Base-by-base conservation (phyloP, 2,797 vertebrate species). In the Poecilia picta region DNA sequence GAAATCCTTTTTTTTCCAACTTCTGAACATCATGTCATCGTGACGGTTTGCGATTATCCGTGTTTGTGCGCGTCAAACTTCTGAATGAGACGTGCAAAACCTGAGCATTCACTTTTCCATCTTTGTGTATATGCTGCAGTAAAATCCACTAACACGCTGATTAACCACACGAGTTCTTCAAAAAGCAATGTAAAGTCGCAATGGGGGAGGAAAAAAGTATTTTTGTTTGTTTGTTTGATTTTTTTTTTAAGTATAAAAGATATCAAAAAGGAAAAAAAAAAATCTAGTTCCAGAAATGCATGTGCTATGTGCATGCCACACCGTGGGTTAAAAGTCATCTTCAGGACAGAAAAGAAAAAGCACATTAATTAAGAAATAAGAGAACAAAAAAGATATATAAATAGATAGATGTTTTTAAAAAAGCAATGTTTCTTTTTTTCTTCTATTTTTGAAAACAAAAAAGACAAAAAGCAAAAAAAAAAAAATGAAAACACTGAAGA, bases 301-400 rank as follows among this genome's bases (percentile, higher is more conserved):
- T 96, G 96, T 96, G 95, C 96, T 94, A 96, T 96, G 95, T 96
- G 96, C 96, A 96, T 96, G 96, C 95, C 95, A 95, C 94, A 95
- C 95, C 93, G 93, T 96, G 95, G 95, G 93, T 95, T 94, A 94
- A 95, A 93, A 93, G 95, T 96, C 94, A 96, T 95, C 95, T 96
- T 95, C 96, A 96, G 95, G 94, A 96, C 94, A 94, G 92, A 93
- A 95, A 94, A 95, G 92, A 94, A 91, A 93, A 94, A 92, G 83
- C 91, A 94, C 92, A 94, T 93, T 93, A 93, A 94, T 89, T 93
- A 95, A 95, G 93, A 87, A 92, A 91, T 92, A 85, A 76, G 68
- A 76, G 87, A 77, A 89, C 93, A 90, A 91, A 89, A 93, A 89
- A 91, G 89, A 92, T 90, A 95, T 93, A 95, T 93, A 94, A 90